phyloP scores from a whole-genome alignment of 2,888 invertebrate species.

The Pseudanteris insignis region DNA sequence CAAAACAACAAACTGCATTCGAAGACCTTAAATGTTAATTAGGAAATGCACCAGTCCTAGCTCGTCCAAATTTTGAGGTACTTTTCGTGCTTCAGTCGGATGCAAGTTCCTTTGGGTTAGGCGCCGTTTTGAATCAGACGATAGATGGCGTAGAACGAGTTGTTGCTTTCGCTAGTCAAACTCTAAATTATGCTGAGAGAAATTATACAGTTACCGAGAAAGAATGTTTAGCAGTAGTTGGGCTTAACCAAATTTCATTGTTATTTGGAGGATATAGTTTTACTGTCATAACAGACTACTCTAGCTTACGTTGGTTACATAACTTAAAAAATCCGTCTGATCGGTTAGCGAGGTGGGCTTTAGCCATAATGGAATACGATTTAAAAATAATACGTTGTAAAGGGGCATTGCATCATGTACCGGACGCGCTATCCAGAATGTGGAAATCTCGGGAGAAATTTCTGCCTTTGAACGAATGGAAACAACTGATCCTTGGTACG shows the following conservation, averaged over 20 bases:
- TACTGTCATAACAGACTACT: neutral
- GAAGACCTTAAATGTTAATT: neutral
- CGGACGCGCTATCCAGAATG: neutral
- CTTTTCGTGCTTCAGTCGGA: neutral
- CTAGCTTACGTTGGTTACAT: neutral
- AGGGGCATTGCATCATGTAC: neutral
- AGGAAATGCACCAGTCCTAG: neutral
- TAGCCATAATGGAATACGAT: neutral
- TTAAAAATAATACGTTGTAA: neutral
- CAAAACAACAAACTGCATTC: neutral
- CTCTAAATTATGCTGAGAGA: neutral
- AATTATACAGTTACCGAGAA: neutral
- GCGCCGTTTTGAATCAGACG: neutral
- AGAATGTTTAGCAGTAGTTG: neutral
- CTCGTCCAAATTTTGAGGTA: neutral
- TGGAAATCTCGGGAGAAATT: neutral
- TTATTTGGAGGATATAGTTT: neutral
- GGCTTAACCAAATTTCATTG: neutral
- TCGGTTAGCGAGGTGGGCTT: neutral
- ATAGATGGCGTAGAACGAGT: neutral
- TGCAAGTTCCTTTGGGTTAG: neutral
- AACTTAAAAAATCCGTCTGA: neutral
- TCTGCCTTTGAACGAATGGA: neutral
- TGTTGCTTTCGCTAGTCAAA: neutral
- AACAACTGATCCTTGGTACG: neutral